Percentiles rank a stretch among this genome's conserved stretches.
Conservation (phyloP, 2,797 vertebrate species). For the Anguilla megastoma region DNA sequence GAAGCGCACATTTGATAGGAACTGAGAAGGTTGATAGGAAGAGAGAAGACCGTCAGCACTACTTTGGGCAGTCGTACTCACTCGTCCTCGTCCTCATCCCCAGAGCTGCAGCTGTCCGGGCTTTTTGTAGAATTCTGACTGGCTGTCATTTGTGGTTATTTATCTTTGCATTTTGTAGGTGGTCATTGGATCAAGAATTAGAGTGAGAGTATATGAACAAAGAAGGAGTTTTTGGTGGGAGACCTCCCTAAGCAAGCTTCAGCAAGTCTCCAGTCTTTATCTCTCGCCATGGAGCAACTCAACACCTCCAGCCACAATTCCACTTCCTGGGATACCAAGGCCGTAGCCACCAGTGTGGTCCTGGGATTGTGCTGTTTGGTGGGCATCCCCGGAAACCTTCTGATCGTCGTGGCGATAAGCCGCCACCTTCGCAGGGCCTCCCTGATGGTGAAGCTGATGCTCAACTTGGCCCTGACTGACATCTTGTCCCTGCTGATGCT, state of each 20-base stretch:
- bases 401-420: slow-evolving; percentile 45
- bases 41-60: not conserved
- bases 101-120: not conserved
- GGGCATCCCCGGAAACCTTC: slow-evolving; percentile 59
- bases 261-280: not conserved
- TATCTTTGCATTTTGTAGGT: not conserved
- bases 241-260: not conserved
- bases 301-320: slow-evolving; percentile 13
- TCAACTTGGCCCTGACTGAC: slow-evolving; percentile 59
- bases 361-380: slow-evolving; percentile 49
- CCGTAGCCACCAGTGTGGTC: not conserved
- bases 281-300: slow-evolving; percentile 10
- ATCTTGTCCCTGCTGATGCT: slow-evolving; percentile 53
- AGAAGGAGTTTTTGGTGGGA: not conserved
- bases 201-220: not conserved
- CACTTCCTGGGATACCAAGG: not conserved
- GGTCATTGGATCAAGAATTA: not conserved
- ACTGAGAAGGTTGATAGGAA: not conserved
- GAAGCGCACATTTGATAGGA: not conserved
- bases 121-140: not conserved
- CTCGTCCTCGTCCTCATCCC: not conserved
- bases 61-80: not conserved
- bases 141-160: not conserved
- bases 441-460: slow-evolving; percentile 56
- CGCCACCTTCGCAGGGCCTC: slow-evolving; percentile 45